Base-by-base conservation (phyloP, 1,140 invertebrate species). In the Drosophila bipectinata region DNA sequence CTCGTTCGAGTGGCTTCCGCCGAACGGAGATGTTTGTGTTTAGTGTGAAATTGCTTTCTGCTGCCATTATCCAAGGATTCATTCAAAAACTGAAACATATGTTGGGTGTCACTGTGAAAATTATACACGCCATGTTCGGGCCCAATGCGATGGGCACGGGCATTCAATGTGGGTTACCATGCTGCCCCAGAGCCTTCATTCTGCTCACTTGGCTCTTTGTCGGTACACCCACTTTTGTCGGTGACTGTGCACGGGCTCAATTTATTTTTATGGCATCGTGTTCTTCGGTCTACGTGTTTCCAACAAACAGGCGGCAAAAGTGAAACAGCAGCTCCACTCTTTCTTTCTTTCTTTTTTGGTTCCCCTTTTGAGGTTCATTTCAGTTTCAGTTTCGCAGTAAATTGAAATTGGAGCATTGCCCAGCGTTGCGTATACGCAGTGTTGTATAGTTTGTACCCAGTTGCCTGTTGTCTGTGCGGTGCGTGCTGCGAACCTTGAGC, bases 211-310 rank as follows among this genome's bases (percentile, higher is more conserved):
- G 66, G 24, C 58, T 69, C 48, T 77, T 57, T 41, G 57, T 67
- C 59, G 63, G 63, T 32, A 56, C 63, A 49, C 66, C 64, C 66
- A 69, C 44, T 57, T 56, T 41, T 37, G 51, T 37, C 32, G 64
- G 51, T 69, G 64, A 41, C 66, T 69, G 51, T 69, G 48, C 21
- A 49, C 32, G 49, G 75, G 48, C 72, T 83, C 76, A 83, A 83
- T 83, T 83, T 83, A 84, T 83, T 83, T 83, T 83, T 79, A 83
- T 83, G 71, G 75, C 79, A 71, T 76, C 75, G 77, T 83, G 80
- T 83, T 75, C 57, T 52, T 54, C 55, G 64, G 67, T 71, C 71
- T 71, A 71, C 79, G 79, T 83, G 79, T 83, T 57, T 44, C 47
- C 60, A 45, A 9, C 60, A 67, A 67, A 64, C 63, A 28, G 37